A percentile compares a stretch with the other conserved stretches of the same genome.
These are phyloP conservation scores for Semaprochilodus insignis DNA, from an alignment of 2,797 vertebrate genomes.

Conservation along the genomic window DNA sequence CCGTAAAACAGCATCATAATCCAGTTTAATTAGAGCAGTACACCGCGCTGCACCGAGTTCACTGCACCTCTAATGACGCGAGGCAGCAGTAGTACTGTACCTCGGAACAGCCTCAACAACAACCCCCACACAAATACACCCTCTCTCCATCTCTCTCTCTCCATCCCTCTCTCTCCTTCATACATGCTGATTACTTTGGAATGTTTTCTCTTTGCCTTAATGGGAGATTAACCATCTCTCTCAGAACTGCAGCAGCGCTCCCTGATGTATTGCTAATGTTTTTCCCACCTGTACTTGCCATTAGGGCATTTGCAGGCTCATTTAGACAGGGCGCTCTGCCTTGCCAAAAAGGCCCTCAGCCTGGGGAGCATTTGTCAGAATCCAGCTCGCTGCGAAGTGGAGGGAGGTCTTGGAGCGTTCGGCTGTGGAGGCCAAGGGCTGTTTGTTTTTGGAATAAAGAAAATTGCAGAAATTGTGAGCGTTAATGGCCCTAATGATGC, in stretches of 20 bases:
- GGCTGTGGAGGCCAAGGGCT: conserved; percentile 61
- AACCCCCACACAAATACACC: conserved; percentile 8
- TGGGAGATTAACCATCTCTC: conserved; percentile 57
- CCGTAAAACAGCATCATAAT: background rate
- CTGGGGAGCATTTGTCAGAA: conserved; percentile 65
- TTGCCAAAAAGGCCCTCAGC: conserved; percentile 54
- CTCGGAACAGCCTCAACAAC: conserved; percentile 12
- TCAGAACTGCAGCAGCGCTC: conserved; percentile 59
- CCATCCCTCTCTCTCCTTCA: background rate
- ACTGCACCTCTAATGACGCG: conserved; percentile 66
- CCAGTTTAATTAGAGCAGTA: conserved; percentile 45
- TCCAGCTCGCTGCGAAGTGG: conserved; percentile 56
- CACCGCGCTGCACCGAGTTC: conserved; percentile 58
- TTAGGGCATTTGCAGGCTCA: conserved; percentile 72
- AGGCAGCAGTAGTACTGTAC: conserved; percentile 56
- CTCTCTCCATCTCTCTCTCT: background rate
- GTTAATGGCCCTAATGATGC: conserved; percentile 67
- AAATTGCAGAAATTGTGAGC: conserved; percentile 67
- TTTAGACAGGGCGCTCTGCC: conserved; percentile 61
- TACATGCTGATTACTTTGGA: conserved; percentile 62
- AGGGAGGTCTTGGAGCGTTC: conserved; percentile 61
- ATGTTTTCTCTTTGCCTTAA: conserved; percentile 67
- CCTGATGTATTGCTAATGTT: conserved; percentile 59
- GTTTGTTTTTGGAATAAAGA: conserved; percentile 74
- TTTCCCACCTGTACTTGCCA: conserved; percentile 70